A percentile compares a stretch with the other conserved stretches of the same genome.
Evolutionary conservation across 2,113 vertebrate genomes (phyloP).

Genomic region (Sylvietta virens): DNA sequence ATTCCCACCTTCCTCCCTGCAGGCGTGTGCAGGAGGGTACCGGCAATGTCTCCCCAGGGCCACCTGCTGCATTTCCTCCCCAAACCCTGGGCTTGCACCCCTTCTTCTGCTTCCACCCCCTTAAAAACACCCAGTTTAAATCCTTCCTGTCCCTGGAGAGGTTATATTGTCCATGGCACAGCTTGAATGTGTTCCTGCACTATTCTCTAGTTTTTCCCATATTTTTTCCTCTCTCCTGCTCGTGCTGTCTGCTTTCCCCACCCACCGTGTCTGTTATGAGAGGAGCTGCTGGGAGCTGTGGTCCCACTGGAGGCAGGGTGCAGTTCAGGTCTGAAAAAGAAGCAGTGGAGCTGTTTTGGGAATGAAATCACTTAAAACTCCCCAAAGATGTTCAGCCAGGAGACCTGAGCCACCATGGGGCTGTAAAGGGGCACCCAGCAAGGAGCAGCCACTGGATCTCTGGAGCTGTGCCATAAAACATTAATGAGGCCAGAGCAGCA

Average conservation of each 20-base stretch:
- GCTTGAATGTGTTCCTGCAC: background rate
- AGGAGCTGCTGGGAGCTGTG: background rate
- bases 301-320: background rate
- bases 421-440: background rate
- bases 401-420: background rate
- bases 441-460: background rate
- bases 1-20: background rate
- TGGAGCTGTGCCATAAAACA: background rate
- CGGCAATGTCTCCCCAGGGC: background rate
- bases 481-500: constrained; percentile 24
- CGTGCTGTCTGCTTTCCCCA: background rate
- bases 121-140: background rate
- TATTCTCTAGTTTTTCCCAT: background rate
- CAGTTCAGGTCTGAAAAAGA: background rate
- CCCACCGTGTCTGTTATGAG: background rate
- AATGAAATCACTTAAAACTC: background rate
- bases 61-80: background rate
- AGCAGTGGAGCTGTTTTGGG: accelerated
- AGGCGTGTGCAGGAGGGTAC: background rate
- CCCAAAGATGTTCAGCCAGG: background rate
- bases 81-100: background rate
- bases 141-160: background rate
- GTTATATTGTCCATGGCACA: background rate
- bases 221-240: background rate
- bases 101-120: background rate